These are phyloP conservation scores for Actenoides hombroni DNA, from an alignment of 2,113 vertebrate genomes.

Conservation along the genomic window DNA sequence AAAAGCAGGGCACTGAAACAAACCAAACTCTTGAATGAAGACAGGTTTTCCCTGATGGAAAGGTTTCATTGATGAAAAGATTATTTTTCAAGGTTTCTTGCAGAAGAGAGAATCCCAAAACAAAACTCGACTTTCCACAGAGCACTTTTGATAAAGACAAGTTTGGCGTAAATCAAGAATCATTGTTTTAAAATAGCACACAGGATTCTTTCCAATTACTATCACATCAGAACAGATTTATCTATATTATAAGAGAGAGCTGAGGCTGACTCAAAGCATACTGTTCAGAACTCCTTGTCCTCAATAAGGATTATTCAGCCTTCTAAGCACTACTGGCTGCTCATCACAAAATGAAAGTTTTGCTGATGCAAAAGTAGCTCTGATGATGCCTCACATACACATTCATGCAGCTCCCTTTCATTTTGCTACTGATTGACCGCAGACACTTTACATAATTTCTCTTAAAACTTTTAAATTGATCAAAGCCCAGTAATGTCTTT, in stretches of 20 bases:
- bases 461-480: conserved; percentile 1
- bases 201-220: background rate
- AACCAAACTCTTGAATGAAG: background rate
- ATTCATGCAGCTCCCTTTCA: background rate
- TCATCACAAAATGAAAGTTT: background rate
- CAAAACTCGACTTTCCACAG: background rate
- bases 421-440: conserved; percentile 17
- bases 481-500: background rate
- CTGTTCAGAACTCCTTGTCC: background rate
- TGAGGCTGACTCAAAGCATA: background rate
- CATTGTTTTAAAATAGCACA: background rate
- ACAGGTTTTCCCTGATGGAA: background rate
- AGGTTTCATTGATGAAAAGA: background rate
- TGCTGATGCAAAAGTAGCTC: background rate
- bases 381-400: background rate
- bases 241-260: background rate
- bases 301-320: background rate
- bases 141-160: background rate
- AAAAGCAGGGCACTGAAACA: background rate
- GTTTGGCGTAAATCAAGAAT: background rate
- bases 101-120: background rate
- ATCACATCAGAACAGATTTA: background rate
- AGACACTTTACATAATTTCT: background rate
- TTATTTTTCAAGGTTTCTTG: background rate
- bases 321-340: background rate